Percentiles rank a stretch among this genome's conserved stretches.
Evolutionary conservation across 2,113 vertebrate genomes (phyloP).

Genomic region (Melanerpes formicivorus): DNA sequence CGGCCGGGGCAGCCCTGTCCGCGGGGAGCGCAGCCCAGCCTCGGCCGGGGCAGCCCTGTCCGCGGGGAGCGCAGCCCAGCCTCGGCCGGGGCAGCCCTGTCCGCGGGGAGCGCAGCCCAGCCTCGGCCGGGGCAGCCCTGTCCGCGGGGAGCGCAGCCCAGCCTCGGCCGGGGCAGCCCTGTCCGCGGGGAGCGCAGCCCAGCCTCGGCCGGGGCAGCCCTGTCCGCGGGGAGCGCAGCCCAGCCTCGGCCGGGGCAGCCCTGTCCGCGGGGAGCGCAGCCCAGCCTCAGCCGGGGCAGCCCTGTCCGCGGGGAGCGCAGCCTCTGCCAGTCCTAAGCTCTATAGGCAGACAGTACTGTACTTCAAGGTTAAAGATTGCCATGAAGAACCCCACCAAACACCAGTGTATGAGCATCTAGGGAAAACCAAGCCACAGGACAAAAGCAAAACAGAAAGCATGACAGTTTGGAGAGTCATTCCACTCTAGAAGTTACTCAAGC

Average conservation of each 20-base stretch:
- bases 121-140: too few species aligned
- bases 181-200: constrained; percentile 65
- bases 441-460: constrained; percentile 16
- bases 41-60: too few species aligned
- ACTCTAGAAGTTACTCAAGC: constrained; percentile 70
- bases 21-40: too few species aligned
- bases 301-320: constrained; percentile 64
- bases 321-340: constrained; percentile 63
- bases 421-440: neutral
- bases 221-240: too few species aligned
- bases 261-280: too few species aligned
- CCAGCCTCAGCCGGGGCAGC: constrained; percentile 5
- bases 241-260: too few species aligned
- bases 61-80: too few species aligned
- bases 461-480: constrained; percentile 72
- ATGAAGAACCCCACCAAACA: constrained; percentile 44
- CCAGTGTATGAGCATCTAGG: constrained; percentile 60
- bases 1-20: too few species aligned
- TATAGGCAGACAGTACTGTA: constrained; percentile 70
- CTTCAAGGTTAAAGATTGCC: constrained; percentile 57
- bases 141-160: too few species aligned
- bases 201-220: too few species aligned
- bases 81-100: too few species aligned
- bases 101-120: too few species aligned
- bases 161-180: constrained; percentile 20